Base-by-base conservation (phyloP, 2,797 vertebrate species). In the Staurois parvus region DNA sequence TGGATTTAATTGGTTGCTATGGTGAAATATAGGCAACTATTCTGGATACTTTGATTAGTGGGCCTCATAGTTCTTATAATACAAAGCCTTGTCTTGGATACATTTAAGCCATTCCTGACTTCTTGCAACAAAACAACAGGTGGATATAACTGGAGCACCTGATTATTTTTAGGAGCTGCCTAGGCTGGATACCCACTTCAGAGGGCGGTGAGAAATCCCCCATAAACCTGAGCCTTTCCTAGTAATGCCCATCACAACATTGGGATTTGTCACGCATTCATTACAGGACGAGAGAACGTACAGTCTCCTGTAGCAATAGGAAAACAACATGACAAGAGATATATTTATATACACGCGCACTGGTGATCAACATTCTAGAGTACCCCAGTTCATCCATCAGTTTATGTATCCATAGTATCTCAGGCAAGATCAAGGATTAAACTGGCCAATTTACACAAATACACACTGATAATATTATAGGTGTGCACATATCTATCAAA, bases 51-150 rank as follows among this genome's bases (percentile, higher is more conserved):
- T 19, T 52, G 15, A 52, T 19, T 13, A 52, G 48, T 17, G 48
- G 17, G 48, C 15, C 17, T 9, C 40, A 10, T 17, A 19, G 13
- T 52, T 19, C 17, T 52, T 52, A 17, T 17, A 52, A 52, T 19
- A 48, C 48, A 52, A 52, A 52, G 13, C 17, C 48, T 17, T 19
- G 13, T 5, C 15, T 17, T 52, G 3, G 48, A 52, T 52, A 42
- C 24, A 66, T 26, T 40, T 45, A 15, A 37, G 12, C 62, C 32
- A 15, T 42, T 40, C 24, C 42, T 12, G n/a, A 19, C 15, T 29
- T 75, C 64, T 42, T 28, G 26, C 32, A 72, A 59, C 45, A 78
- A 64, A 84, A 84, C 73, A 77, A 77, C 82, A 84, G 82, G 66
- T 77, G 81, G 24, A n/a, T 29, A 26, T 69, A 32, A 32, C 26